Percentiles rank a stretch among this genome's conserved stretches.
Conservation (phyloP, 1,140 invertebrate genomes). For the Bombus superbus region DNA sequence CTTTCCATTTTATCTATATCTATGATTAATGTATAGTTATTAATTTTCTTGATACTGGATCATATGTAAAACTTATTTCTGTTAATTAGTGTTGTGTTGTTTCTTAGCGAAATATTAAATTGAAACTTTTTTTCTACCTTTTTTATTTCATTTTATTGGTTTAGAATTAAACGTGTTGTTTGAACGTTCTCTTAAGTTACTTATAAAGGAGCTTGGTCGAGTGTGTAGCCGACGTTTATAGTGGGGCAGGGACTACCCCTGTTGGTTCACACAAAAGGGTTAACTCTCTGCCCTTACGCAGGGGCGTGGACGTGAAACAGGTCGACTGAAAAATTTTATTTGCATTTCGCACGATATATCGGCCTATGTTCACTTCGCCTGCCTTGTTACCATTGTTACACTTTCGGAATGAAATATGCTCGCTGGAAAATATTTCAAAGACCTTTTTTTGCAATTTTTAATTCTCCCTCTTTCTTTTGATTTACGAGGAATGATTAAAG, state of each 20-base stretch:
- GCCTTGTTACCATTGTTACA: neutral
- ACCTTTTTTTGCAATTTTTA: neutral
- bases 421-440: neutral
- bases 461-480: neutral
- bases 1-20: neutral
- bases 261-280: conserved; percentile 38
- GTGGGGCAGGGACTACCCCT: conserved; percentile 20
- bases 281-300: conserved; percentile 26
- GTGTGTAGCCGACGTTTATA: conserved; percentile 28
- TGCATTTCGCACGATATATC: conserved; percentile 39
- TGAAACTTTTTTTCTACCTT: neutral
- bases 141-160: neutral
- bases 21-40: too few relatives aligned
- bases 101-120: neutral
- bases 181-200: neutral
- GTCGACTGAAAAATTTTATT: conserved; percentile 53
- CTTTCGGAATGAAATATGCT: neutral
- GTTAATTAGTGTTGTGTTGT: neutral
- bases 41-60: neutral
- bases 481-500: neutral
- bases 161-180: neutral
- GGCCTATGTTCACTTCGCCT: neutral
- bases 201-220: conserved; percentile 1
- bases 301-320: conserved; percentile 44
- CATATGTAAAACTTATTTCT: neutral